Percentiles rank a stretch among this genome's conserved stretches.
These are phyloP conservation scores for Ectemnius lituratus DNA, from an alignment of 2,888 invertebrate species.

Conservation along the genomic window DNA sequence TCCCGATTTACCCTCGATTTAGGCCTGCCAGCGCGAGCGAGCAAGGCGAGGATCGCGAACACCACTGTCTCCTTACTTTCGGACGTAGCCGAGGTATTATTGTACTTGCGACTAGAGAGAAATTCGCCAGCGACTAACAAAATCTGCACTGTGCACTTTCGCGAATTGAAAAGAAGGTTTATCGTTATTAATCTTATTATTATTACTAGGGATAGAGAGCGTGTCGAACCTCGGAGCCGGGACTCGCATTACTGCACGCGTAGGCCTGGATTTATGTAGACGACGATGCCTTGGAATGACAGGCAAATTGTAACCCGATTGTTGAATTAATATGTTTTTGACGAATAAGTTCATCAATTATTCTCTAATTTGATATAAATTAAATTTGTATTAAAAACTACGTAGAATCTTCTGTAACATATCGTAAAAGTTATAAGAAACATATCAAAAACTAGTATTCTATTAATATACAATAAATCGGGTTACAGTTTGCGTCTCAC, in stretches of 20 bases:
- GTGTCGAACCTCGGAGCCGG: conserved; percentile 22
- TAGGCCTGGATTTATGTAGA: conserved; percentile 32
- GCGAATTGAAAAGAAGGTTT: conserved; percentile 73
- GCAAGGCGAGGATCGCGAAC: conserved; percentile 8
- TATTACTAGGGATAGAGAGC: conserved; percentile 45
- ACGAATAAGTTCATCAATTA: too few relatives aligned
- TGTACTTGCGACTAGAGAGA: conserved; percentile 16
- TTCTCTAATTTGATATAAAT: too few relatives aligned
- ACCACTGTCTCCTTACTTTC: conserved; percentile 18
- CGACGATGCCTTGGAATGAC: not conserved
- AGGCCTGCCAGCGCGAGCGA: too few relatives aligned
- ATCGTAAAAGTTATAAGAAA: too few relatives aligned
- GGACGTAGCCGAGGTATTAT: conserved; percentile 29
- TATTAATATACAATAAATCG: too few relatives aligned
- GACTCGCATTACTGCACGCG: conserved; percentile 45
- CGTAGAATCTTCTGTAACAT: too few relatives aligned
- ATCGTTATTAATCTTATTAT: conserved; percentile 21
- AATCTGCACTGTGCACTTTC: conserved; percentile 77
- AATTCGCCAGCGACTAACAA: conserved; percentile 31
- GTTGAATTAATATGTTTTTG: too few relatives aligned
- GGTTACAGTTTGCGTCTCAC: too few relatives aligned
- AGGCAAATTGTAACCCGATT: too few relatives aligned
- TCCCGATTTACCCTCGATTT: too few relatives aligned
- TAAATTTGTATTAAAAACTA: too few relatives aligned
- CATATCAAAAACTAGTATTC: too few relatives aligned